Evolutionary conservation across 2,888 invertebrate genomes (phyloP).

Genomic region (Philonicus albiceps): DNA sequence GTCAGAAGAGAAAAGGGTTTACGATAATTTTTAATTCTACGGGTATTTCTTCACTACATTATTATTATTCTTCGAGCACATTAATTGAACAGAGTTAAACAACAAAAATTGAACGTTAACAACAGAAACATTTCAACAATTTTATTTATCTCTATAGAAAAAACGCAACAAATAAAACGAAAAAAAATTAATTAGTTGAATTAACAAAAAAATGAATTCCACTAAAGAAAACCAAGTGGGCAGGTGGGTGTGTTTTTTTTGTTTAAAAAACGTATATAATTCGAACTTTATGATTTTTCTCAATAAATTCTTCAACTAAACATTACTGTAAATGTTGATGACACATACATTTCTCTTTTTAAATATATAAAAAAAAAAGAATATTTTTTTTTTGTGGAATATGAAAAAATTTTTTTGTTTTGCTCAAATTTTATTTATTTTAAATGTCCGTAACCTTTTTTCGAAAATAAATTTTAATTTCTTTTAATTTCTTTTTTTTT

Average conservation of each 20-base stretch:
- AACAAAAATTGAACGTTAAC: conserved; percentile 1
- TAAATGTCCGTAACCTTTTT: neutral
- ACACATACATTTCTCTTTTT: conserved; percentile 40
- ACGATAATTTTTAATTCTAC: neutral
- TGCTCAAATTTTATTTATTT: conserved; percentile 33
- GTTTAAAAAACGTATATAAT: conserved; percentile 34
- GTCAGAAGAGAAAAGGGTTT: neutral
- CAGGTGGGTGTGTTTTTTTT: conserved; percentile 49
- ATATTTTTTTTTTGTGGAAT: neutral
- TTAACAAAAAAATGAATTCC: conserved; percentile 27
- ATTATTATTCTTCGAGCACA: conserved; percentile 12
- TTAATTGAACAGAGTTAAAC: conserved; percentile 24
- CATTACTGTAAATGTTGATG: conserved; percentile 44
- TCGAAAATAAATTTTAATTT: conserved; percentile 33
- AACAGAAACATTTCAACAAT: conserved; percentile 4
- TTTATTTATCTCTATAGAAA: neutral
- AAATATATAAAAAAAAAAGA: conserved; percentile 1
- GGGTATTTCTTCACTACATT: conserved; percentile 1
- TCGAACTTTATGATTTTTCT: conserved; percentile 37
- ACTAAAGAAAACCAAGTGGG: conserved; percentile 48
- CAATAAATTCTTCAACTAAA: conserved; percentile 27
- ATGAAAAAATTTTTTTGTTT: conserved; percentile 30
- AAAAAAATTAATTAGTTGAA: conserved; percentile 31
- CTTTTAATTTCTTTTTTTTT: neutral
- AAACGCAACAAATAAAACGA: neutral